Evolutionary conservation across 2,113 vertebrate species (phyloP).

Genomic region (Salminus brasiliensis): DNA sequence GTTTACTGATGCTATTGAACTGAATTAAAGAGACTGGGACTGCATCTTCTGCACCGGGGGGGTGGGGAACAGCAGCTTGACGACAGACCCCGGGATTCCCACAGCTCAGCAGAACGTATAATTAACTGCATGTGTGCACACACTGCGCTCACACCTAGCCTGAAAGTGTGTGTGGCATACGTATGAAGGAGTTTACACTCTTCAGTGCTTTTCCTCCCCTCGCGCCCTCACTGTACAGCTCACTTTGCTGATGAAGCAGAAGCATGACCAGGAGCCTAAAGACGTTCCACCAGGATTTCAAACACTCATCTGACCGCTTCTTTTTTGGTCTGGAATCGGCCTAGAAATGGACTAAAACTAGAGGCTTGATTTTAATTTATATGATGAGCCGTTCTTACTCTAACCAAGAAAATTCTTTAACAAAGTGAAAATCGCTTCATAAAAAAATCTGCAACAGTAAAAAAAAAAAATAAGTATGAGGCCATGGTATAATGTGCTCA

Average conservation of each 20-base stretch:
- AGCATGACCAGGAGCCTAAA: background rate
- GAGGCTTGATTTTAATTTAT: too few species aligned
- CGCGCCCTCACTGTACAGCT: background rate
- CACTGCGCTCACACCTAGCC: background rate
- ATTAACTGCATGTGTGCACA: slow-evolving; percentile 64
- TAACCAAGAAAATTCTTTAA: too few species aligned
- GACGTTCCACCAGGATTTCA: background rate
- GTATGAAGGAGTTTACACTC: background rate
- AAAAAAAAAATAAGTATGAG: too few species aligned
- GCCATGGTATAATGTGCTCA: too few species aligned
- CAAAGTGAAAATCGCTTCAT: too few species aligned
- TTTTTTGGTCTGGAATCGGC: too few species aligned
- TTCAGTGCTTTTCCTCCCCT: background rate
- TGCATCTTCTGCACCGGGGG: background rate
- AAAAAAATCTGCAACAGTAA: too few species aligned
- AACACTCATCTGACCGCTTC: background rate
- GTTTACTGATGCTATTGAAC: background rate
- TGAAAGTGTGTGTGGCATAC: background rate
- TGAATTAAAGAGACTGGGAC: background rate
- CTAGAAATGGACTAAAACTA: background rate
- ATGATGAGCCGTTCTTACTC: too few species aligned
- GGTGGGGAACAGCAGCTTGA: background rate
- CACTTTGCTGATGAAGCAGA: background rate
- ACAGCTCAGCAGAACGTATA: slow-evolving; percentile 62
- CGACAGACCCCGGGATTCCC: slow-evolving; percentile 30